These are phyloP conservation scores for Cyprinodon variegatus DNA, from an alignment of 2,113 vertebrate genomes.

Conservation along the genomic window DNA sequence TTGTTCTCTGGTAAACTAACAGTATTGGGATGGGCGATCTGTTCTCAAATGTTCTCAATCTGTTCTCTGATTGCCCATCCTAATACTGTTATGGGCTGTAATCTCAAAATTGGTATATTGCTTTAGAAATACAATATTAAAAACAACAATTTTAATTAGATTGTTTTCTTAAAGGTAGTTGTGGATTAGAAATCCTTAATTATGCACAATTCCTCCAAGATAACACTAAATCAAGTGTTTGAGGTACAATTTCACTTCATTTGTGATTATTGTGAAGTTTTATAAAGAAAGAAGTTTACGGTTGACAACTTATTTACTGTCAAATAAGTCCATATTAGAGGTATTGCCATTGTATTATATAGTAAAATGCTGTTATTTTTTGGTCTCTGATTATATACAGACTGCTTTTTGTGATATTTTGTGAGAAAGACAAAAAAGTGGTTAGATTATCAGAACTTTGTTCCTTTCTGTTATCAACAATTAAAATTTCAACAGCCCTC, in stretches of 20 bases:
- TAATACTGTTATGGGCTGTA: too few relatives aligned
- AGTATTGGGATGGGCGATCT: too few relatives aligned
- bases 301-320: conserved; percentile 26
- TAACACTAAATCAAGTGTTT: not conserved
- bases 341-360: conserved; percentile 39
- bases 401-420: not conserved
- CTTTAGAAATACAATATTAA: not conserved
- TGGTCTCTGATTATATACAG: conserved; percentile 9
- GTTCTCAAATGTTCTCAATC: too few relatives aligned
- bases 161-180: too few relatives aligned
- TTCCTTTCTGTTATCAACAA: conserved; percentile 9
- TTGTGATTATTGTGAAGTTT: not conserved
- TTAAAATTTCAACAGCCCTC: conserved; percentile 24
- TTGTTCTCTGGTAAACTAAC: too few relatives aligned
- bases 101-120: too few relatives aligned
- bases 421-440: conserved; percentile 21
- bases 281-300: not conserved
- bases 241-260: not conserved
- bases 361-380: conserved; percentile 16
- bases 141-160: not conserved
- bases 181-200: too few relatives aligned
- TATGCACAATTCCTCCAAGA: too few relatives aligned
- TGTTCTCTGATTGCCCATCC: not conserved
- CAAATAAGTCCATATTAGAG: conserved; percentile 47
- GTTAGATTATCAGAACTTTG: conserved; percentile 13